Percentiles rank a stretch among this genome's conserved stretches.
Evolutionary conservation across 2,113 vertebrate species (phyloP).

Genomic region (Brachionichthys hirsutus): DNA sequence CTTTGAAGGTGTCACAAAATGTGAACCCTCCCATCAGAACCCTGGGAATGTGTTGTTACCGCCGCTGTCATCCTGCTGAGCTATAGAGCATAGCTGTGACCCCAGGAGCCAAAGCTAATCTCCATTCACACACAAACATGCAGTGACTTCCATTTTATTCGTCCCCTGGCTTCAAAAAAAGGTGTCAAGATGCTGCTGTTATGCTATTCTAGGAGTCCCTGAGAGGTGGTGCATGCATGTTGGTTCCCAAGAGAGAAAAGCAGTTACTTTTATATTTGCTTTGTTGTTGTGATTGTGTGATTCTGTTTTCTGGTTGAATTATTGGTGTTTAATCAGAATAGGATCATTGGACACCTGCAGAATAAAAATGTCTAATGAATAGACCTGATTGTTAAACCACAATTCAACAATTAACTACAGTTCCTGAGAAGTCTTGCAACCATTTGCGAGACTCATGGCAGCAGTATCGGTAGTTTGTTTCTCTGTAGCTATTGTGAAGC

Average conservation of each 20-base stretch:
- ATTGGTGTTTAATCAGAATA: too few species aligned
- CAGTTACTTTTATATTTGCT: slow-evolving; percentile 9
- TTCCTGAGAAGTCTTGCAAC: background rate
- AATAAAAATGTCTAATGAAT: background rate
- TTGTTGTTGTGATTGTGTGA: background rate
- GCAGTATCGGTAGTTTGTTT: background rate
- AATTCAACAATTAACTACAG: background rate
- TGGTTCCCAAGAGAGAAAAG: background rate
- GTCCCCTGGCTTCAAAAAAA: slow-evolving; percentile 29
- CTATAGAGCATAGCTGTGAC: slow-evolving; percentile 44
- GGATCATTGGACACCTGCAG: too few species aligned
- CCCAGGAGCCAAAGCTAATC: slow-evolving; percentile 36
- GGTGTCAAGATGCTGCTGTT: slow-evolving; percentile 28
- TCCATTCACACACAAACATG: slow-evolving; percentile 61
- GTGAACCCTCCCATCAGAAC: slow-evolving; percentile 42
- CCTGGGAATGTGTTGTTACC: slow-evolving; percentile 31
- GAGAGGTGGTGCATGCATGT: slow-evolving; percentile 7
- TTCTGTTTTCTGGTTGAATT: background rate
- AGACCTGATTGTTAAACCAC: background rate
- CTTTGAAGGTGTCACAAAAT: slow-evolving; percentile 44
- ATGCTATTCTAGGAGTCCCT: slow-evolving; percentile 22
- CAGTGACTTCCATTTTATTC: slow-evolving; percentile 36
- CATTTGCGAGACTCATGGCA: background rate
- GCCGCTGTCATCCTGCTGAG: slow-evolving; percentile 49
- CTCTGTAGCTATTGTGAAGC: background rate